These are phyloP conservation scores for Corvus hawaiiensis DNA, from an alignment of 2,113 vertebrate genomes.

Conservation along the genomic window DNA sequence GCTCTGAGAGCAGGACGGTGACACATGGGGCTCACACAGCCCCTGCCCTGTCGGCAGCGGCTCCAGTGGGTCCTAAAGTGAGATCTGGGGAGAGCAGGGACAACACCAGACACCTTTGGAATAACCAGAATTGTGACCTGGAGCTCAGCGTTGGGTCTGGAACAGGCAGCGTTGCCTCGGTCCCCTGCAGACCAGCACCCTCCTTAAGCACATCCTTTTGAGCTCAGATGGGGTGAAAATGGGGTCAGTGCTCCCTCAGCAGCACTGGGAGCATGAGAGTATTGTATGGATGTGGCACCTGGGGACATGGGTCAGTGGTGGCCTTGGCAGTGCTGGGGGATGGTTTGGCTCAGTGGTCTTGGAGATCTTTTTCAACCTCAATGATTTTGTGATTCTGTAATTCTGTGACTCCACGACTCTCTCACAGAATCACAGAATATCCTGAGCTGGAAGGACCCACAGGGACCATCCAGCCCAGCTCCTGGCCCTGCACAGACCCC, in stretches of 20 bases:
- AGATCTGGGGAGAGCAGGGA: background rate
- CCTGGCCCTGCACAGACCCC: background rate
- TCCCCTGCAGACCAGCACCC: background rate
- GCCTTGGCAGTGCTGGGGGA: background rate
- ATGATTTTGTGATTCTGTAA: accelerated
- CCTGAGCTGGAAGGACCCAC: background rate
- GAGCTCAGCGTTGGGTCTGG: background rate
- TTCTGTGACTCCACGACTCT: background rate
- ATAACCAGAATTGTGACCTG: accelerated
- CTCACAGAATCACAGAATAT: accelerated
- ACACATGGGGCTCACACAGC: background rate
- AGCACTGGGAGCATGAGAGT: background rate
- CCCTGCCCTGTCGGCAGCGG: background rate
- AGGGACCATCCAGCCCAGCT: too few species aligned
- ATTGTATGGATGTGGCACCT: background rate
- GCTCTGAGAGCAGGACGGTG: background rate
- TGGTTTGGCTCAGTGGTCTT: accelerated
- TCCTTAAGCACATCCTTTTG: background rate
- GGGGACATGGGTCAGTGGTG: background rate
- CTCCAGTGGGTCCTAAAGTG: accelerated
- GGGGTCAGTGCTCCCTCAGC: accelerated
- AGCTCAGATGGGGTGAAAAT: accelerated
- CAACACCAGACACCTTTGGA: accelerated
- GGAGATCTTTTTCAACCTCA: background rate
- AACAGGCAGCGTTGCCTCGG: accelerated